Evolutionary conservation across 1,140 invertebrate species (phyloP).

Genomic region (Dolichoris vasculosae): DNA sequence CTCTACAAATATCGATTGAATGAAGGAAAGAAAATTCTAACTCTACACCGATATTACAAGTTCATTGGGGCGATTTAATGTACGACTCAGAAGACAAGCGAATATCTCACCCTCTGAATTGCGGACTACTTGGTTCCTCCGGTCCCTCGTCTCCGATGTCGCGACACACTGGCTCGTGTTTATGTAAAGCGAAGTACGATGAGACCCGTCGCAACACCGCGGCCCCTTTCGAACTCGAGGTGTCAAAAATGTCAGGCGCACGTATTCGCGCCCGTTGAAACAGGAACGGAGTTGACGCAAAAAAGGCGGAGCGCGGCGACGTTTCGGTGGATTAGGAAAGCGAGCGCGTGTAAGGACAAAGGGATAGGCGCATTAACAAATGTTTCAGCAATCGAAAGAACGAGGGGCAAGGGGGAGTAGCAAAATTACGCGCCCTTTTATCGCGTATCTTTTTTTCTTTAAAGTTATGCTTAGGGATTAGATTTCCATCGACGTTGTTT

Average conservation of each 20-base stretch:
- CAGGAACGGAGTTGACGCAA: not conserved
- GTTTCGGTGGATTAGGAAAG: conserved; percentile 38
- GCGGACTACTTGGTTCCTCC: conserved; percentile 13
- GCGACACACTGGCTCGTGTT: conserved; percentile 57
- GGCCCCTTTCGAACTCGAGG: conserved; percentile 63
- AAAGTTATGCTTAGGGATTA: conserved; percentile 44
- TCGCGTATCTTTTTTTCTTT: not conserved
- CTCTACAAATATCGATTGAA: not conserved
- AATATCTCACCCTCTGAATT: not conserved
- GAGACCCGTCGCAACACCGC: not conserved
- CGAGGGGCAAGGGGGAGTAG: too few species aligned
- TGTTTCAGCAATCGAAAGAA: not conserved
- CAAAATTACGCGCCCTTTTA: not conserved
- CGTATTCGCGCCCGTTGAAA: conserved; percentile 36
- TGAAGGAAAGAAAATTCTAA: not conserved
- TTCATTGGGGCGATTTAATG: not conserved
- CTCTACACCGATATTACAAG: not conserved
- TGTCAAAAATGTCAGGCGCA: conserved; percentile 72
- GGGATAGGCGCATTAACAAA: conserved; percentile 9
- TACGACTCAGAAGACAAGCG: not conserved
- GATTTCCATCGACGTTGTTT: not conserved
- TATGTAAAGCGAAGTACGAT: conserved; percentile 66
- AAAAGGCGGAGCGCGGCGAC: conserved; percentile 8
- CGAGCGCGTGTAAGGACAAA: not conserved
- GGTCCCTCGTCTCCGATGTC: conserved; percentile 15